These are phyloP conservation scores for Orthosia incerta DNA, from an alignment of 2,888 invertebrate genomes.

Conservation along the genomic window DNA sequence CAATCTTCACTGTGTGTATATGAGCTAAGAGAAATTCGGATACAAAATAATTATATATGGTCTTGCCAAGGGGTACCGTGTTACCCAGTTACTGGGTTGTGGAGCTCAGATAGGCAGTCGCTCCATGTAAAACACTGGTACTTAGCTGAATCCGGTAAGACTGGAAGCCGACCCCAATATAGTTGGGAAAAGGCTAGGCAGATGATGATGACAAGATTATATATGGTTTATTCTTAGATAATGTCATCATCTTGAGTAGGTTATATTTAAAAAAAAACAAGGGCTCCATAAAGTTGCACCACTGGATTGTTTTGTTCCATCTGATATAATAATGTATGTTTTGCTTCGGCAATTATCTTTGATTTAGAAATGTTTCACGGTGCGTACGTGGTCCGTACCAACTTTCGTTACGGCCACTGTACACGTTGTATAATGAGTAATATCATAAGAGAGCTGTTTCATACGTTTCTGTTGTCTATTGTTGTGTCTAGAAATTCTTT, in stretches of 20 bases:
- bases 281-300: neutral
- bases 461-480: slow-evolving; percentile 56
- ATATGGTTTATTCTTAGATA: too few species aligned
- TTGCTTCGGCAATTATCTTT: slow-evolving; percentile 48
- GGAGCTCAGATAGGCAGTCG: too few species aligned
- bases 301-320: slow-evolving; percentile 20
- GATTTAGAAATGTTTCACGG: slow-evolving; percentile 48
- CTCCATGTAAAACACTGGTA: too few species aligned
- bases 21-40: too few species aligned
- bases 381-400: slow-evolving; percentile 50
- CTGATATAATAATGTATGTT: slow-evolving; percentile 25
- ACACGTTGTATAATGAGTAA: slow-evolving; percentile 47
- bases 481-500: slow-evolving; percentile 56
- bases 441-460: slow-evolving; percentile 47
- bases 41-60: too few species aligned
- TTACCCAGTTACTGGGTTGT: too few species aligned
- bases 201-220: too few species aligned
- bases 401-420: slow-evolving; percentile 56
- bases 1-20: too few species aligned
- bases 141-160: too few species aligned
- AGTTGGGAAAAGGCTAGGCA: too few species aligned
- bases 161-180: too few species aligned
- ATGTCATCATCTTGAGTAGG: neutral
- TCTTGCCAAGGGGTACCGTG: too few species aligned
- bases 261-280: slow-evolving; percentile 14